Conservation (phyloP, 1,140 invertebrate genomes). For the Potamilus streckersoni region DNA sequence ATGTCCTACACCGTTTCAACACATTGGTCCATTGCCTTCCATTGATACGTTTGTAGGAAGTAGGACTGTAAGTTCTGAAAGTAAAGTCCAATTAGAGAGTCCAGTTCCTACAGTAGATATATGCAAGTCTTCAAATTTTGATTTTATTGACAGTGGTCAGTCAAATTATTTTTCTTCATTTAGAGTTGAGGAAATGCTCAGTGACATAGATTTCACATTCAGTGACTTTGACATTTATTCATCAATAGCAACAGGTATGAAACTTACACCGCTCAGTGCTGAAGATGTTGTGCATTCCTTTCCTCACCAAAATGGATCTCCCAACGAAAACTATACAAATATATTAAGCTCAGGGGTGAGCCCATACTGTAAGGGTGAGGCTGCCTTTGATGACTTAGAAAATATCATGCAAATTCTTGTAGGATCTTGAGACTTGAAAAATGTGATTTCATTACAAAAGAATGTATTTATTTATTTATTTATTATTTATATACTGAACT, state of each 20-base stretch:
- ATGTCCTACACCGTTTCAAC: not conserved
- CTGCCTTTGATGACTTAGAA: slow-evolving; percentile 58
- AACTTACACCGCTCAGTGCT: slow-evolving; percentile 75
- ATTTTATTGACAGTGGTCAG: slow-evolving; percentile 13
- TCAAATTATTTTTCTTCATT: slow-evolving; percentile 16
- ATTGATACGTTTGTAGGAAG: slow-evolving; percentile 44
- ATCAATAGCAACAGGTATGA: slow-evolving; percentile 72
- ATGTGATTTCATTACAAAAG: too few species aligned
- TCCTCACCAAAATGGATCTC: slow-evolving; percentile 37
- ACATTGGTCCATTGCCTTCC: slow-evolving; percentile 39
- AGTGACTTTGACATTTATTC: slow-evolving; percentile 66
- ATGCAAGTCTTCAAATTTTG: slow-evolving; percentile 9
- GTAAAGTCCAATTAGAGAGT: slow-evolving; percentile 1
- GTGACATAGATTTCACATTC: slow-evolving; percentile 64
- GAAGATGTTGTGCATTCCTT: slow-evolving; percentile 76
- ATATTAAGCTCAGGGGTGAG: slow-evolving; percentile 36
- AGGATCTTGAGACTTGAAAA: slow-evolving; percentile 27
- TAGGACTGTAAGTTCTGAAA: slow-evolving; percentile 5
- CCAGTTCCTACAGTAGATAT: slow-evolving; percentile 8
- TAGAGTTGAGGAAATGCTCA: slow-evolving; percentile 61
- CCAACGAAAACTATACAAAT: slow-evolving; percentile 34
- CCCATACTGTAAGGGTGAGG: slow-evolving; percentile 50
- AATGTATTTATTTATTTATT: too few species aligned
- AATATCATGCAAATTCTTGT: slow-evolving; percentile 64
- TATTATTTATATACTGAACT: too few species aligned